A percentile compares a stretch with the other conserved stretches of the same genome.
phyloP scores from a whole-genome alignment of 1,140 invertebrate genomes.

The Drosophila kikkawai region DNA sequence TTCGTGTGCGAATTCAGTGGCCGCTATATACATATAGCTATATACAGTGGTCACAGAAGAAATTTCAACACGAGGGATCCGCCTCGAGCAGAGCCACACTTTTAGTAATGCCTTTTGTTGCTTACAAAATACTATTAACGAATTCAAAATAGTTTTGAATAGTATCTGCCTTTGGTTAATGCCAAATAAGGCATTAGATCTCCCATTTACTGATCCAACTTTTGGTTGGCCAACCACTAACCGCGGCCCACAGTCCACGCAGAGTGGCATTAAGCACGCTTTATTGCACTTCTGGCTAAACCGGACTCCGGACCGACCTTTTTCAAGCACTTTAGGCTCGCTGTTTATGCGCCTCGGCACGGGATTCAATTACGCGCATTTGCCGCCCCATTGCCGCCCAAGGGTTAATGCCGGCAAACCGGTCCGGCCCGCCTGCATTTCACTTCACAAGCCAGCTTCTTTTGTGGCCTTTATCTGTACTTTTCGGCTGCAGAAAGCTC shows the following conservation, averaged over 20 bases:
- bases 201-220: no score
- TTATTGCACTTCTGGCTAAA: constrained; percentile 41
- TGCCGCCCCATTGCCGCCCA: constrained; percentile 55
- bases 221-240: not conserved
- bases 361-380: constrained; percentile 65
- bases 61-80: not conserved
- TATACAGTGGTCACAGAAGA: constrained; percentile 16
- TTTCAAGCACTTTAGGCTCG: constrained; percentile 54
- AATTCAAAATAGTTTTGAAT: not conserved
- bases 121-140: not conserved
- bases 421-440: constrained; percentile 71
- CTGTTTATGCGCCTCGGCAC: constrained; percentile 48
- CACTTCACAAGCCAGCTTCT: constrained; percentile 48
- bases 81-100: not conserved
- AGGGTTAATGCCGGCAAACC: constrained; percentile 61
- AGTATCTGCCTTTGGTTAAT: not conserved
- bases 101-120: not conserved
- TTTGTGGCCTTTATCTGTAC: constrained; percentile 25
- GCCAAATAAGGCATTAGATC: not conserved
- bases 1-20: constrained; percentile 12
- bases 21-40: not conserved
- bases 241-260: constrained; percentile 10
- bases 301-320: constrained; percentile 9
- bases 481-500: constrained; percentile 66
- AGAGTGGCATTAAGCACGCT: constrained; percentile 28